Evolutionary conservation across 2,797 vertebrate genomes (phyloP).

Genomic region (Xenentodon cancila): DNA sequence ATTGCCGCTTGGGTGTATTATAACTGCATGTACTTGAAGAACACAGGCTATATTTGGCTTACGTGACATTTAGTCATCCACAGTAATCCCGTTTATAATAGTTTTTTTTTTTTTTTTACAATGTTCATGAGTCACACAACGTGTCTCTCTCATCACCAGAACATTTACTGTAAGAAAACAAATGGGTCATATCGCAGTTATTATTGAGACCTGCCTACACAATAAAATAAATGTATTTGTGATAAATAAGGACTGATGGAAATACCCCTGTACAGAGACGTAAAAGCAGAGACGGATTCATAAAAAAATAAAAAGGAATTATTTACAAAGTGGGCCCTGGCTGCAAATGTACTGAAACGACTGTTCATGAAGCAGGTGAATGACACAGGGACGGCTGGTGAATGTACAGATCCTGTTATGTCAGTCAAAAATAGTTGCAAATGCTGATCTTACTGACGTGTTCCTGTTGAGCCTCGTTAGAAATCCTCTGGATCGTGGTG

Average conservation of each 20-base stretch:
- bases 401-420: no score
- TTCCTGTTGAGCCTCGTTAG: no score
- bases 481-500: no score
- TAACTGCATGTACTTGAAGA: neutral
- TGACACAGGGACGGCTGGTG: no score
- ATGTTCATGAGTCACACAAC: slow-evolving; percentile 7
- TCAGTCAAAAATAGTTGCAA: no score
- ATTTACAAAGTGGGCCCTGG: neutral
- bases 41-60: slow-evolving; percentile 27
- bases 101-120: neutral
- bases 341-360: no score
- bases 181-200: neutral
- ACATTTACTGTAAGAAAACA: no score
- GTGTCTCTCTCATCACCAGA: neutral
- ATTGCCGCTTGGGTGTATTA: slow-evolving; percentile 1
- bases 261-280: no score
- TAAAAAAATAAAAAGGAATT: neutral
- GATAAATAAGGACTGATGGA: no score
- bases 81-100: slow-evolving; percentile 21
- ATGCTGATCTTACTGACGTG: no score
- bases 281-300: neutral
- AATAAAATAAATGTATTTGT: neutral
- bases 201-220: neutral
- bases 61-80: slow-evolving; percentile 2
- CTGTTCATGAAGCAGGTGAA: no score